Base-by-base conservation (phyloP, 2,888 invertebrate species). In the Eupithecia dodoneata region DNA sequence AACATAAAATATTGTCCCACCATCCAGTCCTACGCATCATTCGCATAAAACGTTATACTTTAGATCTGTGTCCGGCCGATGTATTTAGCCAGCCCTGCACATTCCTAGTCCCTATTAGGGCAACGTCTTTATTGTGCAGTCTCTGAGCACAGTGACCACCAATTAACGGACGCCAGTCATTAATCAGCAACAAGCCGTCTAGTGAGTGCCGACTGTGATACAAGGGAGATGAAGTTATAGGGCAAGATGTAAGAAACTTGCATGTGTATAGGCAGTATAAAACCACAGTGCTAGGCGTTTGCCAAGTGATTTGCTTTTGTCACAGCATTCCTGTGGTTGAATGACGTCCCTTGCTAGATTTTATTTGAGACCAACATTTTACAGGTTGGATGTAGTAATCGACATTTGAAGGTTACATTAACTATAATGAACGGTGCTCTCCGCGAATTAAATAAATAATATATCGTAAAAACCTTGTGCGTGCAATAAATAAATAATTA, bases 161-260 rank as follows among this genome's bases (percentile, higher is more conserved):
- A 78, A 78, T 78, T 78, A 73, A 72, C 63, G 63, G 63, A 69
- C 74, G 74, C 67, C 73, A 69, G 78, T 66, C 76, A 66, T 72
- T 71, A 74, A 79, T 79, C 76, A 76, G 44, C 15, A 44, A 78
- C 74, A 71, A 71, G 71, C 52, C 49, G 41, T 59, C 66, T 12
- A 73, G 71, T 75, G 4, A 66, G 72, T 72, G 79, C 79, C 76
- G 79, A 70, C 78, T 74, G 76, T 74, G 73, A 70, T 75, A 75
- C 70, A 65, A 70, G 72, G 44, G 18, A 74, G n/a, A 69, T 44
- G n/a, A 15, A 45, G 4, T 4, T 45, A 10, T 4, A 69, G n/a
- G 41, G 44, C 4, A 67, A 67, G 9, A 4, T 30, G 30, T n/a
- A 42, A 67, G 13, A 67, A 3, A 67, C 41, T 66, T 41, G 3